Evolutionary conservation across 2,888 invertebrate genomes (phyloP).

Genomic region (Nymphalis urticae): DNA sequence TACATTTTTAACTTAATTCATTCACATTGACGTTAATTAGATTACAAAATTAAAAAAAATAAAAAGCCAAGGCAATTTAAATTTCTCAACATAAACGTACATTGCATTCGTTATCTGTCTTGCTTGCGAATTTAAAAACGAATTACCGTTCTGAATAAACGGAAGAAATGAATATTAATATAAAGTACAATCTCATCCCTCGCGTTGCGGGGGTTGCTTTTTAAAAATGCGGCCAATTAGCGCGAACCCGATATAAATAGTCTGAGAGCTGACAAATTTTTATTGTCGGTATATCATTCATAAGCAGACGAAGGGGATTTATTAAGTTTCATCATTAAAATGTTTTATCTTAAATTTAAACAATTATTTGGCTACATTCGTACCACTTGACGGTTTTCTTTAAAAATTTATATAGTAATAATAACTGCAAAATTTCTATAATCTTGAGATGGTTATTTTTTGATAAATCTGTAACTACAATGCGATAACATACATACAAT

Average conservation of each 20-base stretch:
- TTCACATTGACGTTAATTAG: not conserved
- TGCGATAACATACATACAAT: too few relatives aligned
- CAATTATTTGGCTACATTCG: too few relatives aligned
- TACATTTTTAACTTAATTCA: too few relatives aligned
- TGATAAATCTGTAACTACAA: too few relatives aligned
- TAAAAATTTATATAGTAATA: too few relatives aligned
- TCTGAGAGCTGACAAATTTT: not conserved
- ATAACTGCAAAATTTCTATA: too few relatives aligned
- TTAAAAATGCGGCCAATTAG: conserved; percentile 28
- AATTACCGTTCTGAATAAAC: conserved; percentile 6
- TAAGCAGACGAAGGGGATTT: too few relatives aligned
- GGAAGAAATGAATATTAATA: conserved; percentile 14
- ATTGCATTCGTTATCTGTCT: not conserved
- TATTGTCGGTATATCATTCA: too few relatives aligned
- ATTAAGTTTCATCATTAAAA: too few relatives aligned
- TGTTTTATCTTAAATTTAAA: too few relatives aligned
- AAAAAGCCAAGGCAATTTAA: not conserved
- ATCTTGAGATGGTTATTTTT: too few relatives aligned
- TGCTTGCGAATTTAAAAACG: conserved; percentile 13
- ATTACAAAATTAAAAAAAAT: not conserved
- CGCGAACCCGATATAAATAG: not conserved
- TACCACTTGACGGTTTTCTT: too few relatives aligned
- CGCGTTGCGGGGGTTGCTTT: conserved; percentile 16
- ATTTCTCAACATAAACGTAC: not conserved
- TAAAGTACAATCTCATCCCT: conserved; percentile 23